These are phyloP conservation scores for Cyprinodon diabolis DNA, from an alignment of 2,797 vertebrate species.

Conservation along the genomic window DNA sequence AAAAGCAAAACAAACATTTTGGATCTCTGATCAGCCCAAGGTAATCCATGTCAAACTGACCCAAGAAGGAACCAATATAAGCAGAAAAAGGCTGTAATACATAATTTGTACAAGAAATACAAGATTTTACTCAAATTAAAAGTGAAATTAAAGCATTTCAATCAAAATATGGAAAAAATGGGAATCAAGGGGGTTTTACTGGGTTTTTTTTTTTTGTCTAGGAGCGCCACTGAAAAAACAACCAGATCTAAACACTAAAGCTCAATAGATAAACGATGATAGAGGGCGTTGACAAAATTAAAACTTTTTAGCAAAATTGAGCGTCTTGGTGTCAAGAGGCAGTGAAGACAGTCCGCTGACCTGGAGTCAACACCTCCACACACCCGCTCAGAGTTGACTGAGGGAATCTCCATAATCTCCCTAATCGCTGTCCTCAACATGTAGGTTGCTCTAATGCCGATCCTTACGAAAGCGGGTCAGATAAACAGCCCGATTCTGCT, in stretches of 20 bases:
- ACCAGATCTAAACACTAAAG: neutral
- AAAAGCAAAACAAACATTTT: neutral
- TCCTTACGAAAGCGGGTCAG: slow-evolving; percentile 59
- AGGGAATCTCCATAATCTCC: slow-evolving; percentile 75
- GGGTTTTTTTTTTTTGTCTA: neutral
- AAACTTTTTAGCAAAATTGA: neutral
- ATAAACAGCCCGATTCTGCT: slow-evolving; percentile 24
- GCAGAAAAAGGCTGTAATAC: neutral
- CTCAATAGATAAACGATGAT: slow-evolving; percentile 5
- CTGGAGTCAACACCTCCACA: slow-evolving; percentile 57
- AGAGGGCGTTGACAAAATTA: neutral
- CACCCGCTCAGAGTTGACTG: slow-evolving; percentile 46
- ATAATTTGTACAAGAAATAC: neutral
- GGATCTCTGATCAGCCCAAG: neutral
- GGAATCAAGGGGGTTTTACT: neutral
- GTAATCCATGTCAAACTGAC: neutral
- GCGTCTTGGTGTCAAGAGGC: neutral
- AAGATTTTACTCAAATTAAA: neutral
- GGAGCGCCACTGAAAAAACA: slow-evolving; percentile 3
- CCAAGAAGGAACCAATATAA: neutral
- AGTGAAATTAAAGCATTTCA: neutral
- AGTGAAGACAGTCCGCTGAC: slow-evolving; percentile 32
- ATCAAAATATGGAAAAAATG: neutral
- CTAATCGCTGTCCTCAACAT: slow-evolving; percentile 78
- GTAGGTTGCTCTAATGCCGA: slow-evolving; percentile 55